These are phyloP conservation scores for Pseudorhombus dupliciocellatus DNA, from an alignment of 2,113 vertebrate species.

Conservation along the genomic window DNA sequence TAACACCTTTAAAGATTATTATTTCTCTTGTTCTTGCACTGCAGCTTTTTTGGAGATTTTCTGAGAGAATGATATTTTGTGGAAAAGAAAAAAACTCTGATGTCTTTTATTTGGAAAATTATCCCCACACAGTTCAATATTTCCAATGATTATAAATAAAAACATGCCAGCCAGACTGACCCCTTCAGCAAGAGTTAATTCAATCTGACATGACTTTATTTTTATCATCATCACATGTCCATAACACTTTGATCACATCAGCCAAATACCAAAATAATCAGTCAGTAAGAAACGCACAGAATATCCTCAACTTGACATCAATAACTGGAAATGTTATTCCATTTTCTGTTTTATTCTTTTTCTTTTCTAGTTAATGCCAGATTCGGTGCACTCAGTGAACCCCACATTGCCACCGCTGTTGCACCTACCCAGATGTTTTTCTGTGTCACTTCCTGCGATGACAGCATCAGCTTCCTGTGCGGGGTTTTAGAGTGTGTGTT, in stretches of 20 bases:
- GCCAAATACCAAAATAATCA: background rate
- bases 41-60: background rate
- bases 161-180: background rate
- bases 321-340: background rate
- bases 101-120: background rate
- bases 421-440: constrained; percentile 61
- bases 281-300: background rate
- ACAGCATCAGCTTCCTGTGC: constrained; percentile 60
- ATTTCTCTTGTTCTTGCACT: background rate
- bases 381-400: background rate
- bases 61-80: background rate
- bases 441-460: constrained; percentile 52
- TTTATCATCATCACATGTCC: background rate
- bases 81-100: background rate
- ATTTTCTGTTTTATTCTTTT: background rate
- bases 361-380: background rate
- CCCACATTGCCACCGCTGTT: background rate
- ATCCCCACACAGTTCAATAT: background rate
- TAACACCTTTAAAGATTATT: no score
- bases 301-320: background rate
- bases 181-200: background rate
- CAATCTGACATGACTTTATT: background rate
- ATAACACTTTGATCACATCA: background rate
- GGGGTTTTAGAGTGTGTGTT: constrained; percentile 38
- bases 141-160: background rate